phyloP scores from a whole-genome alignment of 2,797 vertebrate genomes.

The Propithecus deckenii region DNA sequence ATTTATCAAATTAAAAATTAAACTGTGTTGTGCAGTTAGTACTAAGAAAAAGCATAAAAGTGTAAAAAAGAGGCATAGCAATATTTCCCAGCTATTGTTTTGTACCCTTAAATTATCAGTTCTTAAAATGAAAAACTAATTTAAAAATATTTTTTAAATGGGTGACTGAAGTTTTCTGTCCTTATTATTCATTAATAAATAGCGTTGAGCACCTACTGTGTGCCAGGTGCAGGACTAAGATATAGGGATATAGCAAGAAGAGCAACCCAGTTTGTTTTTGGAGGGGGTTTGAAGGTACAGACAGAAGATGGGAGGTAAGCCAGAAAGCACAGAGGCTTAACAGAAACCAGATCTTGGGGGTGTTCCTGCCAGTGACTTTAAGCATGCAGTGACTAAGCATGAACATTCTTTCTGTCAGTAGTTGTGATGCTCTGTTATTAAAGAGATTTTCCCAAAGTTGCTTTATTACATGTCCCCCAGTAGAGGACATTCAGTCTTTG shows the following conservation, averaged over 20 bases:
- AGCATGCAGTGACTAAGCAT: background rate
- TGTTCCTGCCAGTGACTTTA: background rate
- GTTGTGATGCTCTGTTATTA: background rate
- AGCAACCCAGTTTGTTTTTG: background rate
- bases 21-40: background rate
- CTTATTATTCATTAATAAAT: background rate
- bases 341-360: background rate
- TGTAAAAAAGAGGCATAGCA: background rate
- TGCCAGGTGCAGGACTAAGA: background rate
- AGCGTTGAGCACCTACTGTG: background rate
- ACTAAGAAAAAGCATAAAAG: background rate
- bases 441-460: background rate
- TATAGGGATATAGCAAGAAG: background rate
- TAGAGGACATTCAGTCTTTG: background rate
- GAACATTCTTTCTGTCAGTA: background rate
- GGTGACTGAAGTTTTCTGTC: background rate
- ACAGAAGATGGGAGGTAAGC: background rate
- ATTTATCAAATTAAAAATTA: background rate
- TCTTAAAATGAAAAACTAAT: background rate
- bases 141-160: background rate
- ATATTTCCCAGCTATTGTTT: background rate
- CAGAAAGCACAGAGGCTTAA: background rate
- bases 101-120: background rate
- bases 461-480: background rate
- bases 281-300: background rate